Evolutionary conservation across 1,140 invertebrate species (phyloP), one percentile per base, ranked within the genome.

Genomic region (Chionoecetes opilio): DNA sequence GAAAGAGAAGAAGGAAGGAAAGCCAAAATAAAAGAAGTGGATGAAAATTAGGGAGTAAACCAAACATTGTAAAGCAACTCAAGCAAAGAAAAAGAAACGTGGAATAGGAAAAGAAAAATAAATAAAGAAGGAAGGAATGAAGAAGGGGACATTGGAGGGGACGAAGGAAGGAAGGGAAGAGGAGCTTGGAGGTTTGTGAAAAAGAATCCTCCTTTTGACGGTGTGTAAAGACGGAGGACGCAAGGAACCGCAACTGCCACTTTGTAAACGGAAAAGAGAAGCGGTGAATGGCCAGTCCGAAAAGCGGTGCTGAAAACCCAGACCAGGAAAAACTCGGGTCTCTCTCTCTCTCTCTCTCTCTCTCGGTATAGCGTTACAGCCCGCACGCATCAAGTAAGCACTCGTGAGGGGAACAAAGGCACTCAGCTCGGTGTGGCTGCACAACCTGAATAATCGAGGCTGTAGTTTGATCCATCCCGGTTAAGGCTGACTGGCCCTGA

Each of bases 261-360:
- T 75, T 75, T 75, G 63, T 75, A n/a, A 75, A 75, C 63, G n/a
- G 63, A 75, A 75, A 75, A n/a, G 63, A 26, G n/a, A 75, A 26
- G 63, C 63, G n/a, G 8, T 75, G 63, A 75, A 75, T 2, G 63
- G 63, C 63, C 26, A 17, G 63, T 75, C 63, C 11, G n/a, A 21
- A 14, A n/a, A n/a, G 11, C 21, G 63, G 11, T 0, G 63, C 63
- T n/a, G 46, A 53, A 75, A 26, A 75, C 63, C 63, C 21, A 26
- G 63, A 75, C 63, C 0, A n/a, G 63, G 63, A 75, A 75, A n/a
- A 75, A 75, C 63, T n/a, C 63, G 6, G 1, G 63, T 53, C 46
- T 53, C 63, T n/a, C 63, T 75, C 63, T n/a, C 63, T n/a, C 63
- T 75, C 63, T 75, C 63, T 75, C 63, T 75, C 63, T 75, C 63